phyloP scores from a whole-genome alignment of 1,140 invertebrate genomes.

The Mizuhopecten yessoensis region DNA sequence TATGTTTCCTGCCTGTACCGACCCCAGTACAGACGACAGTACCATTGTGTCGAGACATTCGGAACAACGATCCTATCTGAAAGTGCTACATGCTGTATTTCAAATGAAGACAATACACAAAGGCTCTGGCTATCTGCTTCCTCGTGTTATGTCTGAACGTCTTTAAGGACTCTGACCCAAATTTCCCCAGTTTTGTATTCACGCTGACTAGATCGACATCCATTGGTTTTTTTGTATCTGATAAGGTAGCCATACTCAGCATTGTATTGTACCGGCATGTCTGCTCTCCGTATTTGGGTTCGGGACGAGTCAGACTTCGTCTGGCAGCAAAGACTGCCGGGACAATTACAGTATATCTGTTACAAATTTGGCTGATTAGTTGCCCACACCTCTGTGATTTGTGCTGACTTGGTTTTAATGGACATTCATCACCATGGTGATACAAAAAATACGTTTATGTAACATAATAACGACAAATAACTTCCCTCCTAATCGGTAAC shows the following conservation, averaged over 20 bases:
- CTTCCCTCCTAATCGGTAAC: neutral
- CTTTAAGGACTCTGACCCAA: neutral
- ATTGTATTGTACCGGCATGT: neutral
- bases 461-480: slow-evolving; percentile 2
- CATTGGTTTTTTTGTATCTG: neutral
- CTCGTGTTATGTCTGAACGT: too few species aligned
- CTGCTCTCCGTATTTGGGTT: neutral
- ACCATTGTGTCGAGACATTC: too few species aligned
- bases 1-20: too few species aligned
- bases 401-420: neutral
- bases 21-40: too few species aligned
- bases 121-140: too few species aligned
- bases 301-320: neutral
- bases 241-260: neutral
- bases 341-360: neutral
- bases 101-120: too few species aligned
- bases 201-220: neutral
- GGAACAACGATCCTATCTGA: too few species aligned
- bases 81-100: too few species aligned
- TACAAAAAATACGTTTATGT: neutral
- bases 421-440: neutral
- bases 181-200: neutral
- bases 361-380: neutral
- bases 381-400: neutral
- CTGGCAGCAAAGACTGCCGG: neutral